Evolutionary conservation across 2,797 vertebrate genomes (phyloP).

Genomic region (Alcedo quadribrachys): DNA sequence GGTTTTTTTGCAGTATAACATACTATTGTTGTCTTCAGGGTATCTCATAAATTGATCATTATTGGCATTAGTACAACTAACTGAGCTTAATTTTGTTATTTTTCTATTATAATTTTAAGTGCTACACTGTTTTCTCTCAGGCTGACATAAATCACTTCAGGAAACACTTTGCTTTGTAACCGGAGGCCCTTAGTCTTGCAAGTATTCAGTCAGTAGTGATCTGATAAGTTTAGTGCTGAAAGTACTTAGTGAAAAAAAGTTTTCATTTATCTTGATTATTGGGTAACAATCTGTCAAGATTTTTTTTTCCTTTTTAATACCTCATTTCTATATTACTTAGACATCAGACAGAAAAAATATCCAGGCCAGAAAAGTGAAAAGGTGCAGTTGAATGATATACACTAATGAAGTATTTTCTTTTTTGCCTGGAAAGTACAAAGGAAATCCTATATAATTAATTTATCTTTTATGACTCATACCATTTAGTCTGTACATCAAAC

Average conservation of each 20-base stretch:
- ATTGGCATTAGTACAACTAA: neutral
- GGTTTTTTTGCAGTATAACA: neutral
- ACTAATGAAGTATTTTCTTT: neutral
- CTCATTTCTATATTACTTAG: neutral
- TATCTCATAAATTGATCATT: neutral
- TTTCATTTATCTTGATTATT: slow-evolving; percentile 54
- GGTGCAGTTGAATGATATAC: neutral
- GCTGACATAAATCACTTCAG: slow-evolving; percentile 57
- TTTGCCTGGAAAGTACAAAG: neutral
- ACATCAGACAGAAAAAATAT: slow-evolving; percentile 14
- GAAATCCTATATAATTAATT: neutral
- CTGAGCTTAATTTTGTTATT: slow-evolving; percentile 1
- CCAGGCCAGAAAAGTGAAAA: neutral
- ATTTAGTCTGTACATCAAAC: neutral
- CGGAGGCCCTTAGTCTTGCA: neutral
- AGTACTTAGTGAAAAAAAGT: slow-evolving; percentile 13
- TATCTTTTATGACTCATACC: neutral
- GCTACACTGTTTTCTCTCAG: slow-evolving; percentile 5
- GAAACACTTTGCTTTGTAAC: slow-evolving; percentile 46
- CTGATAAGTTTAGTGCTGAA: slow-evolving; percentile 50
- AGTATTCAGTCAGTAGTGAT: slow-evolving; percentile 33
- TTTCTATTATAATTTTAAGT: neutral
- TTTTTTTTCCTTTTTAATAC: slow-evolving; percentile 20
- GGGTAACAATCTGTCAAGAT: slow-evolving; percentile 23
- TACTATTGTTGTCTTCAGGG: neutral